Conservation (phyloP, 2,888 invertebrate genomes). For the Micropterix aruncella region DNA sequence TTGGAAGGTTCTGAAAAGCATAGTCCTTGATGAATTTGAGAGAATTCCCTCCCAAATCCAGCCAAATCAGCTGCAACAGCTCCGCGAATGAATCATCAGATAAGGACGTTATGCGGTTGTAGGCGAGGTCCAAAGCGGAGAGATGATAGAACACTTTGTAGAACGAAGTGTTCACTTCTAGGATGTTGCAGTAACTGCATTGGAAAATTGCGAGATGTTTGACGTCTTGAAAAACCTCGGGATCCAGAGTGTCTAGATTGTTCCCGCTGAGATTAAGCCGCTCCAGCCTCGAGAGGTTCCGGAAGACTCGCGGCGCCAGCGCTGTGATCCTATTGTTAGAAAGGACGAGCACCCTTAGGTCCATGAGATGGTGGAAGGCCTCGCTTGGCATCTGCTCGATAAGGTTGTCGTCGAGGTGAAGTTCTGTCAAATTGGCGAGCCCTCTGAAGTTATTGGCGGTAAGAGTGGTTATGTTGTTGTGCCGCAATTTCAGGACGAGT, state of each 20-base stretch:
- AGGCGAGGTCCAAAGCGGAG: slow-evolving; percentile 59
- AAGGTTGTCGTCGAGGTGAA: slow-evolving; percentile 60
- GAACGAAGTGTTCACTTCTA: slow-evolving; percentile 63
- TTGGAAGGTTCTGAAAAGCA: slow-evolving; percentile 46
- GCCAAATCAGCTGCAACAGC: slow-evolving; percentile 45
- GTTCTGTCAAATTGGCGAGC: slow-evolving; percentile 52
- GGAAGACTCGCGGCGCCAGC: slow-evolving; percentile 58
- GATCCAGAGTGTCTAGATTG: slow-evolving; percentile 55
- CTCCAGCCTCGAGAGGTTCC: slow-evolving; percentile 56
- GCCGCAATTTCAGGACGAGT: slow-evolving; percentile 47
- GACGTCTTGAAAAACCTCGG: slow-evolving; percentile 66
- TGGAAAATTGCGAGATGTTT: slow-evolving; percentile 56
- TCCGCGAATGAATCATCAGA: slow-evolving; percentile 58
- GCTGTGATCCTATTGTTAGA: slow-evolving; percentile 52
- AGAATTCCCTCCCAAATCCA: slow-evolving; percentile 63
- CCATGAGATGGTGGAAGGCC: slow-evolving; percentile 58
- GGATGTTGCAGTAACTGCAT: slow-evolving; percentile 57
- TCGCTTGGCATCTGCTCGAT: slow-evolving; percentile 63
- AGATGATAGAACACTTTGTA: slow-evolving; percentile 62
- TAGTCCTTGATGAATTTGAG: slow-evolving; percentile 60
- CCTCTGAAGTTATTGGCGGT: slow-evolving; percentile 65
- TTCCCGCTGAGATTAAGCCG: slow-evolving; percentile 64
- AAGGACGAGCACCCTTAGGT: slow-evolving; percentile 50
- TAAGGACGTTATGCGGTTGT: slow-evolving; percentile 63
- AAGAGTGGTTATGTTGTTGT: slow-evolving; percentile 58